Conservation (phyloP, 2,888 invertebrate genomes). For the Hydriomena furcata region DNA sequence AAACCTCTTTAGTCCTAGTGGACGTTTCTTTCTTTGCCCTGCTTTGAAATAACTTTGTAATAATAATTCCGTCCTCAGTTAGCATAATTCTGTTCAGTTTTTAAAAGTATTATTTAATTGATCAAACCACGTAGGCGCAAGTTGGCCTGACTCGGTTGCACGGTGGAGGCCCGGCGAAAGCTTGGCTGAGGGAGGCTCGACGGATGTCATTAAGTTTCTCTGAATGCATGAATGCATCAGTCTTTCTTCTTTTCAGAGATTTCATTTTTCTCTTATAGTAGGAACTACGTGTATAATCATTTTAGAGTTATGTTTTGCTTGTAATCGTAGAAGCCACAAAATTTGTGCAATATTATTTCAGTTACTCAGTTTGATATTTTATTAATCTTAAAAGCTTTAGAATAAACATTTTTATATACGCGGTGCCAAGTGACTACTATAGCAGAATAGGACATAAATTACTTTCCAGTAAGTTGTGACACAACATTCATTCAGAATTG, state of each 20-base stretch:
- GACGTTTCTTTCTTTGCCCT: constrained; percentile 17
- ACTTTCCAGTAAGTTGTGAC: constrained; percentile 37
- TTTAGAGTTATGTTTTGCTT: too few species aligned
- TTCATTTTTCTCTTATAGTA: neutral
- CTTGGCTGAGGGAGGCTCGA: constrained; percentile 15
- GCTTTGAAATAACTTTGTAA: constrained; percentile 22
- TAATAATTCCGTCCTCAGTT: constrained; percentile 12
- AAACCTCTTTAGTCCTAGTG: too few species aligned
- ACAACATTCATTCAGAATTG: constrained; percentile 44
- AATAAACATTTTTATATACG: constrained; percentile 15
- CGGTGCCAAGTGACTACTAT: constrained; percentile 7
- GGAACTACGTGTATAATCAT: too few species aligned
- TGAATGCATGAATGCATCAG: constrained; percentile 13
- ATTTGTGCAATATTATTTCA: too few species aligned
- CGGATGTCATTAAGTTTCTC: constrained; percentile 22
- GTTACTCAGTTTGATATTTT: too few species aligned
- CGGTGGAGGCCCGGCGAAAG: neutral
- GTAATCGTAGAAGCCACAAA: too few species aligned
- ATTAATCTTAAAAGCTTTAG: too few species aligned
- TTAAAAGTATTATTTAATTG: too few species aligned
- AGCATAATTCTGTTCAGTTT: too few species aligned
- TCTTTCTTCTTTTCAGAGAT: constrained; percentile 10
- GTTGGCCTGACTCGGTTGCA: constrained; percentile 5
- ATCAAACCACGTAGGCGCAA: neutral
- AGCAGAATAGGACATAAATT: constrained; percentile 26